Evolutionary conservation across 2,888 invertebrate genomes (phyloP).

Genomic region (Morpho achilles): DNA sequence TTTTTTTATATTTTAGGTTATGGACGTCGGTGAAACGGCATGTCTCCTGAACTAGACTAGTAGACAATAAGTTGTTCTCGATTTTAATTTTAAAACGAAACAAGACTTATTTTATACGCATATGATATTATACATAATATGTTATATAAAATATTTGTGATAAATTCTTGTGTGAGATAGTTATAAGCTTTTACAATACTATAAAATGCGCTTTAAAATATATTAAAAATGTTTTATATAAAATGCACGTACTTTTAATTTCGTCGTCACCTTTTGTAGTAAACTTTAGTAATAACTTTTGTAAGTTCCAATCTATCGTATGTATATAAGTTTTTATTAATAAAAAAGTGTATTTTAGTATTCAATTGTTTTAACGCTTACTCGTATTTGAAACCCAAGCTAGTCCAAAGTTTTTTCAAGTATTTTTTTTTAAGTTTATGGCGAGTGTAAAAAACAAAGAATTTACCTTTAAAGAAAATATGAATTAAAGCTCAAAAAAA

Average conservation of each 20-base stretch:
- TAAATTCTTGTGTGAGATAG: conserved; percentile 17
- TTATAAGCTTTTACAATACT: conserved; percentile 8
- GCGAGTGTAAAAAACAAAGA: no score
- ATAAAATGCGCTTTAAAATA: neutral
- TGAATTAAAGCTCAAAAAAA: no score
- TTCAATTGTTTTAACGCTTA: no score
- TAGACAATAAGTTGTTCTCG: neutral
- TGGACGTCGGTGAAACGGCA: conserved; percentile 18
- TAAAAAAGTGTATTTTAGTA: no score
- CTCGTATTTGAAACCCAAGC: no score
- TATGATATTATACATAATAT: conserved; percentile 1
- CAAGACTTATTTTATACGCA: conserved; percentile 16
- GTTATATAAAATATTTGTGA: conserved; percentile 10
- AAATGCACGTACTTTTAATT: neutral
- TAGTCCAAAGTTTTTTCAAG: no score
- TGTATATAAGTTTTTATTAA: no score
- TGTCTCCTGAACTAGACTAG: no score
- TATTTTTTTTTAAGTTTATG: no score
- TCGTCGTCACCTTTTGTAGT: neutral
- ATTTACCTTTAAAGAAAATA: no score
- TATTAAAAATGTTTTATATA: conserved; percentile 3
- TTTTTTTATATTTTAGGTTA: conserved; percentile 19
- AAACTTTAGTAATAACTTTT: no score
- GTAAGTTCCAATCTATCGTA: no score
- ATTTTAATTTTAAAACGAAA: conserved; percentile 9